Base-by-base conservation (phyloP, 2,113 vertebrate species). In the Pitta sordida region DNA sequence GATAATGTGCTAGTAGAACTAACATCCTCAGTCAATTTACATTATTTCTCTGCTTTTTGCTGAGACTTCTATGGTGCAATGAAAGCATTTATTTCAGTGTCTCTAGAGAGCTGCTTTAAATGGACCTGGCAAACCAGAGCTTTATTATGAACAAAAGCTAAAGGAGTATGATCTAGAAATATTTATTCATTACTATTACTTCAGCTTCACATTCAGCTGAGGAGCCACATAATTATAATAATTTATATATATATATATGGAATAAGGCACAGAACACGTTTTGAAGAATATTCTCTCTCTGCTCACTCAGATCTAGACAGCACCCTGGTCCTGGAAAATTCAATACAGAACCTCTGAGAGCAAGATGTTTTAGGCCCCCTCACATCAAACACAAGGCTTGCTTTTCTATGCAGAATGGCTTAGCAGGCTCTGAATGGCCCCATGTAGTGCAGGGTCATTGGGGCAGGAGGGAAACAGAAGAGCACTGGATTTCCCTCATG, bases 71-170 rank as follows among this genome's bases (percentile, higher is more conserved):
- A 36, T 59, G 20, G 29, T n/a, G 73, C 39, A 97, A 82, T 94
- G 43, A 78, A 84, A 76, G 74, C 15, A 83, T 96, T 90, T 96
- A 75, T 95, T 83, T 78, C 78, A 19, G 30, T 77, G 79, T 94
- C 48, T 80, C 39, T 51, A 59, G 52, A 90, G 49, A 94, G 36
- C 84, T 82, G 15, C 80, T 96, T 93, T 70, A 64, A 85, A 88
- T 34, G 91, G 68, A 87, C 90, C 85, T 81, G 69, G 60, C 94
- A n/a, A 94, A 39, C 39, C 49, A 24, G 79, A 91, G 56, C 71
- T 70, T 94, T 95, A 82, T 95, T 83, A 91, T 29, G 59, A 60
- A 90, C 90, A 90, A 96, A 94, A 89, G 89, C 78, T 95, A 95
- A 94, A 88, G 68, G 73, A 73, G 68, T 79, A 86, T 90, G 78